Conservation (phyloP, 2,797 vertebrate species). For the Pipistrellus kuhlii region DNA sequence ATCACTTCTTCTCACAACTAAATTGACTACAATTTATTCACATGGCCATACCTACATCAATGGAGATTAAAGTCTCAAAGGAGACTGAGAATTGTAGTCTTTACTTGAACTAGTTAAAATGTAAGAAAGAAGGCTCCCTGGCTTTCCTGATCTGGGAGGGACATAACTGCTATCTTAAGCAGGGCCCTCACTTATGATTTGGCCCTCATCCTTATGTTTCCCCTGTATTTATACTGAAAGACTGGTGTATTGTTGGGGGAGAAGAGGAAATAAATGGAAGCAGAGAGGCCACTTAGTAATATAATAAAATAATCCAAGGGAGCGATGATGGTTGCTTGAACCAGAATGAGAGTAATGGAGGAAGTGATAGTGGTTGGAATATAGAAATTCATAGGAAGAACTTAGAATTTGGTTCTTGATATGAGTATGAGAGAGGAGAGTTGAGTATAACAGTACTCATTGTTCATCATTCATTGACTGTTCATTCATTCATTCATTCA, state of each 20-base stretch:
- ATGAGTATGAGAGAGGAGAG: not conserved
- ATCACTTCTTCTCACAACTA: not conserved
- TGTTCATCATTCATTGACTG: not conserved
- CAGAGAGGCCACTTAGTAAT: not conserved
- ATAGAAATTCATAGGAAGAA: not conserved
- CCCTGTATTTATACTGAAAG: not conserved
- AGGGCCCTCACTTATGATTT: not conserved
- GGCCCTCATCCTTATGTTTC: not conserved
- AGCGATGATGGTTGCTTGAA: not conserved
- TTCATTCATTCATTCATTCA: constrained; percentile 9
- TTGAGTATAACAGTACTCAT: not conserved
- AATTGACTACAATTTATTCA: not conserved
- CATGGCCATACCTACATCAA: not conserved
- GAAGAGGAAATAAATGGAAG: not conserved
- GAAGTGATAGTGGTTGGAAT: not conserved
- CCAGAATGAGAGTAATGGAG: not conserved
- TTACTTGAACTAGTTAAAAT: constrained; percentile 13
- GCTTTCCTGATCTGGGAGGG: not conserved
- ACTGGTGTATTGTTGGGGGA: not conserved
- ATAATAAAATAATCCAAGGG: not conserved
- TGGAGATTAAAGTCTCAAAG: not conserved
- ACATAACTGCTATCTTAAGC: not conserved
- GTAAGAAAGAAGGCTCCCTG: not conserved
- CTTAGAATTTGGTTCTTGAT: not conserved
- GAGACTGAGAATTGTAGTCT: not conserved